These are phyloP conservation scores for Psammodynastes pulverulentus DNA, from an alignment of 2,113 vertebrate species.

Conservation along the genomic window DNA sequence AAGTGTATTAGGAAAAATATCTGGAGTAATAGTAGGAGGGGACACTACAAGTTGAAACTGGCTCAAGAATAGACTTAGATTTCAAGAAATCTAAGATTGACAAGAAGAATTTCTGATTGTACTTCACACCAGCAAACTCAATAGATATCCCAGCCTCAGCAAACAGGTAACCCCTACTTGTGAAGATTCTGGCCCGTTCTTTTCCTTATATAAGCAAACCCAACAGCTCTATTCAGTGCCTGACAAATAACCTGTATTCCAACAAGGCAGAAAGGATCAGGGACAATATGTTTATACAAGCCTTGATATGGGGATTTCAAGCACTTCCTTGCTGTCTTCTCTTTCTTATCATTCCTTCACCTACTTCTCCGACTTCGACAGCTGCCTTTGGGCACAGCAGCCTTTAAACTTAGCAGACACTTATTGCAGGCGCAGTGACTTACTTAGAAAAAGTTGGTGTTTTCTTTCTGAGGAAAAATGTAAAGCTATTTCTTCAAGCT, in stretches of 20 bases:
- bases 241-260: neutral
- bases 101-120: neutral
- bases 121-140: neutral
- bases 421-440: neutral
- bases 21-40: neutral
- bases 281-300: neutral
- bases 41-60: neutral
- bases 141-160: neutral
- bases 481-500: neutral
- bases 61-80: neutral
- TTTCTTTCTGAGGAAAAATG: neutral
- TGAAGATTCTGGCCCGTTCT: neutral
- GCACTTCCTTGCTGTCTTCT: neutral
- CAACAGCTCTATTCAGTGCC: neutral
- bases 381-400: neutral
- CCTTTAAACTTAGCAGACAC: neutral
- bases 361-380: neutral
- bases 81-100: neutral
- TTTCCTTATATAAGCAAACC: neutral
- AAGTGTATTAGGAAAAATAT: neutral
- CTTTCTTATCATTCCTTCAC: neutral
- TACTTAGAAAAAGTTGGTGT: neutral
- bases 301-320: neutral
- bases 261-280: neutral
- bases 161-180: neutral